phyloP scores from a whole-genome alignment of 2,797 vertebrate species.

The Neostethus bicornis region DNA sequence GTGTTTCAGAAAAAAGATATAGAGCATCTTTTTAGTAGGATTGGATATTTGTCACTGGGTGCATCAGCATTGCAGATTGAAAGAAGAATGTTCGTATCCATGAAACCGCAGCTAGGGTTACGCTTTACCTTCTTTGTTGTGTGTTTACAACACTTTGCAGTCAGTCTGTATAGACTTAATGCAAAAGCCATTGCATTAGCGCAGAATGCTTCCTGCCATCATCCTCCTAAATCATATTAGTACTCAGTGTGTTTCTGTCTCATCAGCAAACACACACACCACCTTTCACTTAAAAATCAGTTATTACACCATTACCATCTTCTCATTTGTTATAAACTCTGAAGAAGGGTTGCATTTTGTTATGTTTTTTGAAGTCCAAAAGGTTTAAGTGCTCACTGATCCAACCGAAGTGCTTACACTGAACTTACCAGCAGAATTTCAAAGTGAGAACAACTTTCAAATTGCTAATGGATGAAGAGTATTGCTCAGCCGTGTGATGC shows the following conservation, averaged over 20 bases:
- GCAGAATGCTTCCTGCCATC: slow-evolving; percentile 73
- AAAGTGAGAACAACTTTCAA: slow-evolving; percentile 3
- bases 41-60: slow-evolving; percentile 23
- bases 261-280: slow-evolving; percentile 43
- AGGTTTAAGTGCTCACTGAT: slow-evolving; percentile 32
- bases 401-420: slow-evolving; percentile 1
- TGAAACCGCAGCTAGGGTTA: slow-evolving; percentile 14
- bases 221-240: slow-evolving; percentile 71
- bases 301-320: slow-evolving; percentile 1
- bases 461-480: neutral
- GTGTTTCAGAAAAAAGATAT: slow-evolving; percentile 50
- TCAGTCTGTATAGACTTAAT: slow-evolving; percentile 65
- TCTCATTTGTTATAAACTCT: neutral
- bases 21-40: slow-evolving; percentile 46
- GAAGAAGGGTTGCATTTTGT: neutral
- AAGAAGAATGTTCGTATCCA: neutral
- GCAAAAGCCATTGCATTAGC: slow-evolving; percentile 75
- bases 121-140: slow-evolving; percentile 3
- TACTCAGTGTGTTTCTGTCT: slow-evolving; percentile 59
- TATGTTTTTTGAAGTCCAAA: slow-evolving; percentile 12
- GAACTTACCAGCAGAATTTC: neutral
- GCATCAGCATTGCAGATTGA: slow-evolving; percentile 17
- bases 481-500: neutral
- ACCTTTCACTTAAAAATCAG: slow-evolving; percentile 23
- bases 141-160: slow-evolving; percentile 49